Evolutionary conservation across 2,888 invertebrate genomes (phyloP).

Genomic region (Drosophila koepferae): DNA sequence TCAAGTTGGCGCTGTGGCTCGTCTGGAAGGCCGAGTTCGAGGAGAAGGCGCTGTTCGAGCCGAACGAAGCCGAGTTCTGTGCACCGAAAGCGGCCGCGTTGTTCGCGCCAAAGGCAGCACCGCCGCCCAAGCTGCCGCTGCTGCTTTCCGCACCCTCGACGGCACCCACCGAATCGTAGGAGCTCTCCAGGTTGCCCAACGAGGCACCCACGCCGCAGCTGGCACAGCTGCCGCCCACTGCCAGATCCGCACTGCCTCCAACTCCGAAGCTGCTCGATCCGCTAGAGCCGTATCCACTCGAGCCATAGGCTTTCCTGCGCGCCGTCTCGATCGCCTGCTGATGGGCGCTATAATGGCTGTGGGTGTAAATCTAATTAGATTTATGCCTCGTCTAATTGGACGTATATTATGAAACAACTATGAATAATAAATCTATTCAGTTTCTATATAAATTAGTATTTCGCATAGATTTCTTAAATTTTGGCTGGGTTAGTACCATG

Average conservation of each 20-base stretch:
- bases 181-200: slow-evolving; percentile 60
- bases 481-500: slow-evolving; percentile 64
- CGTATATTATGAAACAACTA: not conserved
- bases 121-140: slow-evolving; percentile 28
- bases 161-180: slow-evolving; percentile 72
- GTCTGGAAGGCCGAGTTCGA: slow-evolving; percentile 64
- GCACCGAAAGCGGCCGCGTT: slow-evolving; percentile 50
- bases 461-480: slow-evolving; percentile 1
- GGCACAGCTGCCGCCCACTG: slow-evolving; percentile 7
- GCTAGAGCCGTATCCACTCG: slow-evolving; percentile 31
- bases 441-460: slow-evolving; percentile 1
- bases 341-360: slow-evolving; percentile 83
- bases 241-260: slow-evolving; percentile 32
- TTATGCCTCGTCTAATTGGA: not conserved
- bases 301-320: slow-evolving; percentile 61
- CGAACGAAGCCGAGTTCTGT: slow-evolving; percentile 50
- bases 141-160: slow-evolving; percentile 48
- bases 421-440: not conserved
- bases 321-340: slow-evolving; percentile 83
- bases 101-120: slow-evolving; percentile 67
- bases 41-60: slow-evolving; percentile 59
- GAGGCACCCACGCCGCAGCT: slow-evolving; percentile 16
- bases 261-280: slow-evolving; percentile 40
- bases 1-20: slow-evolving; percentile 69
- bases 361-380: not conserved